Evolutionary conservation across 2,888 invertebrate genomes (phyloP).

Genomic region (Ctena decussata): DNA sequence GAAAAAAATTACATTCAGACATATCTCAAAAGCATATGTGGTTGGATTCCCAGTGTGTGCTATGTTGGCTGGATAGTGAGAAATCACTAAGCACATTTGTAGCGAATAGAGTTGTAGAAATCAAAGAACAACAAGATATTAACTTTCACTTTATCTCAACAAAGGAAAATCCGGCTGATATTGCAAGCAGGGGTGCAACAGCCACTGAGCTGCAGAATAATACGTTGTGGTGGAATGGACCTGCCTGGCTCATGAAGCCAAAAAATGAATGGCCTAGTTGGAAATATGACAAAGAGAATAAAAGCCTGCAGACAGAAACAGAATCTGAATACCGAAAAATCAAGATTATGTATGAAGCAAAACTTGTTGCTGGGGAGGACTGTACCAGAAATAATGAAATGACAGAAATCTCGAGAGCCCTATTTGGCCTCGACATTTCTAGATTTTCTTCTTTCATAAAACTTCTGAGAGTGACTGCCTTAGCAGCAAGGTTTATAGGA

Average conservation of each 20-base stretch:
- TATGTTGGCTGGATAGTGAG: neutral
- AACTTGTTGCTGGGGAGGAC: neutral
- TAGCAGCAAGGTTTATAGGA: neutral
- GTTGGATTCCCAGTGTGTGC: neutral
- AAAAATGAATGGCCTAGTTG: neutral
- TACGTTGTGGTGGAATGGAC: neutral
- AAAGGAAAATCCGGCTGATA: neutral
- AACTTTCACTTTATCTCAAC: neutral
- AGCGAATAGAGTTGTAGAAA: neutral
- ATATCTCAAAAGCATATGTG: neutral
- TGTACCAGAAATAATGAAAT: neutral
- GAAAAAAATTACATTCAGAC: neutral
- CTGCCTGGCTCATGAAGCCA: neutral
- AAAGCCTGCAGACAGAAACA: neutral
- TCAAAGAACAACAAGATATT: neutral
- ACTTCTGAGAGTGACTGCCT: neutral
- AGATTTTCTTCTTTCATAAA: neutral
- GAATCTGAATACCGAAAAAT: neutral
- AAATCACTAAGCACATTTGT: neutral
- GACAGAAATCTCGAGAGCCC: neutral
- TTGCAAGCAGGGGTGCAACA: neutral
- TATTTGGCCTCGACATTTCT: neutral
- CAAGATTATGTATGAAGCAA: neutral
- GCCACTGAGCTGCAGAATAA: neutral
- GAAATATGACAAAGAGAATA: neutral